Evolutionary conservation across 2,888 invertebrate genomes (phyloP), one percentile per base, ranked within the genome.

Genomic region (Sarcophaga caerulescens): DNA sequence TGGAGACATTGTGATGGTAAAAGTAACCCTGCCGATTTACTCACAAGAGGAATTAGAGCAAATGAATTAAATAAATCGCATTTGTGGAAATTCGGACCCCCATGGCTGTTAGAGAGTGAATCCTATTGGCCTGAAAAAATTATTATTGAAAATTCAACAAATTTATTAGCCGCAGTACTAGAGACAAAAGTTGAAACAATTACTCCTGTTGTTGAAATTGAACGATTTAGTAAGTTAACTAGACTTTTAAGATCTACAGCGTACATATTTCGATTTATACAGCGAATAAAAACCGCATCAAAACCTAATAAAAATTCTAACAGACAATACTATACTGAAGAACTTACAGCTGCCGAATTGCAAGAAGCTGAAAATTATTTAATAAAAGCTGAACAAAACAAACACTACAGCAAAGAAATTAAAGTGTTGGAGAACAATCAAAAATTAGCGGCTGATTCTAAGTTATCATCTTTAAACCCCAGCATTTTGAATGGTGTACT

Each of bases 381-480:
- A 74, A 80, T 86, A 44, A 65, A 74, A 52, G 44, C n/a, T 17
- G 60, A 25, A 19, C 83, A 77, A 66, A 62, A 21, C 11, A 21
- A 59, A 19, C 23, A 21, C 63, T 86, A 86, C 57, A 60, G 63
- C 17, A 66, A 77, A 10, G 81, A 86, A 74, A 73, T 84, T 14
- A 52, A 19, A 10, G 25, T 62, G 23, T 45, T 86, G n/a, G 59
- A 25, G 25, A 86, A 71, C n/a, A n/a, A 59, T 4, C 23, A 65
- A 57, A 70, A 65, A 17, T 19, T 70, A 19, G 65, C 84, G 52
- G 35, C 81, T n/a, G 19, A 84, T 23, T 87, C 78, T 21, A 81
- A 74, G 73, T 81, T 81, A 19, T 3, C 60, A n/a, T 77, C 77
- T 3, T 70, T 85, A 25, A 83, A 85, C 65, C 80, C 85, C 3